phyloP scores from a whole-genome alignment of 2,888 invertebrate genomes.

The Drosophila antonietae region DNA sequence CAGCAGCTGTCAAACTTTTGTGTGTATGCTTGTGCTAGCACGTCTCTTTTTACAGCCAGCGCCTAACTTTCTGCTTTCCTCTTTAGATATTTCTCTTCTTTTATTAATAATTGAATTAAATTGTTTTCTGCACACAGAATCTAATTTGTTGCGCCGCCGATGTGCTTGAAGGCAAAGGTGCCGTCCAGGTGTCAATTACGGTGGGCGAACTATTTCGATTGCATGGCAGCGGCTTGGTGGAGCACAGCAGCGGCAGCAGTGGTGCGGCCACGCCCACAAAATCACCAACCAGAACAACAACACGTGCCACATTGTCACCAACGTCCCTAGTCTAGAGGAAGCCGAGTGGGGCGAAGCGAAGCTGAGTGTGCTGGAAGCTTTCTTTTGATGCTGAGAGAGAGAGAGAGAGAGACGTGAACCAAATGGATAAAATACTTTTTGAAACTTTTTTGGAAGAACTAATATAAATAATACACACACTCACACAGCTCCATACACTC shows the following conservation, averaged over 20 bases:
- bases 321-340: constrained; percentile 78
- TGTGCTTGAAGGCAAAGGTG: constrained; percentile 95
- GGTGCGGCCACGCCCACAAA: constrained; percentile 75
- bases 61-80: neutral
- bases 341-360: neutral
- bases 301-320: constrained; percentile 81
- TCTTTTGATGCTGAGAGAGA: constrained; percentile 33
- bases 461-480: constrained; percentile 26
- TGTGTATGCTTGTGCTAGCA: neutral
- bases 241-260: constrained; percentile 58
- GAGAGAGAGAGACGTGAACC: constrained; percentile 35
- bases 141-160: constrained; percentile 95
- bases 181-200: constrained; percentile 94
- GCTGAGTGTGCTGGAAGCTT: constrained; percentile 11
- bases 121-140: constrained; percentile 86
- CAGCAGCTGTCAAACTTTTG: constrained; percentile 28
- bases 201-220: constrained; percentile 93
- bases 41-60: neutral
- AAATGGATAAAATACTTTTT: constrained; percentile 46
- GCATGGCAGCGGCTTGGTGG: constrained; percentile 84
- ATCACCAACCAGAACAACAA: constrained; percentile 81
- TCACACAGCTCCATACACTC: constrained; percentile 9
- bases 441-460: constrained; percentile 21
- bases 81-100: neutral
- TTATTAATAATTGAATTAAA: constrained; percentile 30